A percentile compares a stretch with the other conserved stretches of the same genome.
phyloP scores from a whole-genome alignment of 2,113 vertebrate species.

The Cavia aperea region DNA sequence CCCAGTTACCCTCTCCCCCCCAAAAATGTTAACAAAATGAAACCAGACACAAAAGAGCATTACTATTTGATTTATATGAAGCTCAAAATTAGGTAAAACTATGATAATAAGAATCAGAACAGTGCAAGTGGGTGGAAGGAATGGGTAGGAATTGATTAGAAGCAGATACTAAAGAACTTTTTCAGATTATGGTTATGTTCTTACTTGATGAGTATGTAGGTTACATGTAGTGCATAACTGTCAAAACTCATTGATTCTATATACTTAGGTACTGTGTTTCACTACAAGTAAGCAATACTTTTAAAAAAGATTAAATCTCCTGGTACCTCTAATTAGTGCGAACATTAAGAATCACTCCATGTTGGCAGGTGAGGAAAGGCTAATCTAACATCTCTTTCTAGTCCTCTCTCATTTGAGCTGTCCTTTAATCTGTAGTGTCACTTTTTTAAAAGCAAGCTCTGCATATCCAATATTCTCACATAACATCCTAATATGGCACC shows the following conservation, averaged over 20 bases:
- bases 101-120: not conserved
- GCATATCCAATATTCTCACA: not conserved
- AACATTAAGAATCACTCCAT: not conserved
- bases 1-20: not conserved
- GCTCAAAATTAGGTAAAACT: slow-evolving; percentile 1
- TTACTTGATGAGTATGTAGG: not conserved
- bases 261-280: not conserved
- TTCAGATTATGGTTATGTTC: not conserved
- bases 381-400: not conserved
- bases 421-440: not conserved
- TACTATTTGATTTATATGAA: not conserved
- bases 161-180: not conserved
- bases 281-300: not conserved
- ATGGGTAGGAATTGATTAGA: not conserved
- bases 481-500: not conserved
- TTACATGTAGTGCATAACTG: not conserved
- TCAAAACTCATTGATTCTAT: not conserved
- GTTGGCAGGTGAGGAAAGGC: not conserved
- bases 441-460: not conserved
- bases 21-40: not conserved
- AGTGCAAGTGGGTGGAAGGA: not conserved
- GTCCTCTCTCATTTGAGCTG: not conserved
- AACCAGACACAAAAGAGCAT: not conserved
- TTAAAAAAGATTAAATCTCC: not conserved
- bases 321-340: not conserved